Evolutionary conservation across 2,113 vertebrate species (phyloP), one percentile per base, ranked within the genome.

Genomic region (Heptranchias perlo): DNA sequence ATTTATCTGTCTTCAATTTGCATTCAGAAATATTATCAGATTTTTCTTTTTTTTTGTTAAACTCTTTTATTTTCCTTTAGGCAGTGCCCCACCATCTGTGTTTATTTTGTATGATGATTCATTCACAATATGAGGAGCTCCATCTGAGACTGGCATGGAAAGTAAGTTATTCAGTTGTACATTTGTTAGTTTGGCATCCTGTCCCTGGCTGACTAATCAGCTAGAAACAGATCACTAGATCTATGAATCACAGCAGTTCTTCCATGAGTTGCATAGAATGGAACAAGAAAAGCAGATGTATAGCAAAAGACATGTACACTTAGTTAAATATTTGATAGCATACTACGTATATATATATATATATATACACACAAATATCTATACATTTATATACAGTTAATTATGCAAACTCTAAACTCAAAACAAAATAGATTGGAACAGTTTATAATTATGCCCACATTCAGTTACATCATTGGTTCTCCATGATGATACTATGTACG

Each of bases 51-150:
- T 54, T 49, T 69, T 28, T 94, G 92, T 95, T 52, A 67, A 5
- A 47, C 65, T 95, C 47, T 95, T 11, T 69, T 95, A 52, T 49
- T 95, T 95, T 49, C 64, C 44, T 95, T 69, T 49, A 47, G 52
- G 10, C 47, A 31, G 44, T 69, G 58, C 94, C 25, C 28, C 94
- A 69, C 94, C 94, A 73, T 95, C 64, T 95, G 94, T 95, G 94
- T 95, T 95, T 95, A 95, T 31, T 95, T 95, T 69, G 44, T 95
- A 64, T 95, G 65, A 69, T 95, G 94, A 95, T 95, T 95, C 94
- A 95, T 21, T 35, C 65, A 35, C 47, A 95, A 52, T 10, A 95
- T 52, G 25, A 95, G 47, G 44, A 95, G 65, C 13, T 73, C 94
- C 94, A 73, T 95, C 94, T 49, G 94, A 35, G 94, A 54, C 44